Conservation (phyloP, 2,113 vertebrate species). For the Eubucco bourcierii region DNA sequence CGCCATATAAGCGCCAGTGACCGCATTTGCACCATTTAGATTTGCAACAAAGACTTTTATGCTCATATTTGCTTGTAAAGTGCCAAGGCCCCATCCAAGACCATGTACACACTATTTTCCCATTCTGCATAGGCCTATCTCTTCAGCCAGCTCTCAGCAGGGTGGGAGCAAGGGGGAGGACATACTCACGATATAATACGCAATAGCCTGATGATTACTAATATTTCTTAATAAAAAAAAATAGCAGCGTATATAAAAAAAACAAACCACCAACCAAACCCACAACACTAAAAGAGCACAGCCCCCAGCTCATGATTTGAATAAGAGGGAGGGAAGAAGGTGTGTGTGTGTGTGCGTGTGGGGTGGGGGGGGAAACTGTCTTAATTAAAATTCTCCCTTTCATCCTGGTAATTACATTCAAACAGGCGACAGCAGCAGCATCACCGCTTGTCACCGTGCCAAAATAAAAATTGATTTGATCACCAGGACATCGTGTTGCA, state of each 20-base stretch:
- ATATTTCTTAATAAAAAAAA: constrained; percentile 34
- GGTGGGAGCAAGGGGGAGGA: not conserved
- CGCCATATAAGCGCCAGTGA: not conserved
- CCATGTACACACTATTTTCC: not conserved
- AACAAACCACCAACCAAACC: no score
- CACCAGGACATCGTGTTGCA: constrained; percentile 64
- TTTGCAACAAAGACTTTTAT: not conserved
- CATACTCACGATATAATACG: not conserved
- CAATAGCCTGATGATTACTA: constrained; percentile 33
- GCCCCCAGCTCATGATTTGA: constrained; percentile 51
- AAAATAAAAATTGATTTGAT: constrained; percentile 71
- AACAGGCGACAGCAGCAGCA: constrained; percentile 72
- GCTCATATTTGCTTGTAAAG: not conserved
- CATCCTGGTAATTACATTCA: constrained; percentile 79
- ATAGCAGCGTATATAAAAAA: not conserved
- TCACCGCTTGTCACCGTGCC: constrained; percentile 67
- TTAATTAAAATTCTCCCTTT: constrained; percentile 82
- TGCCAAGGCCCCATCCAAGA: not conserved
- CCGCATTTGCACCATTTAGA: constrained; percentile 22
- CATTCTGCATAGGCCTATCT: not conserved
- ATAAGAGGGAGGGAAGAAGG: constrained; percentile 56
- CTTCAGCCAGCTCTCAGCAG: not conserved
- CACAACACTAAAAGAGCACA: not conserved
- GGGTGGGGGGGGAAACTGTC: not conserved
- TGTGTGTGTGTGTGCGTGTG: not conserved